Base-by-base conservation (phyloP, 2,797 vertebrate species). In the Sebastes cheni region DNA sequence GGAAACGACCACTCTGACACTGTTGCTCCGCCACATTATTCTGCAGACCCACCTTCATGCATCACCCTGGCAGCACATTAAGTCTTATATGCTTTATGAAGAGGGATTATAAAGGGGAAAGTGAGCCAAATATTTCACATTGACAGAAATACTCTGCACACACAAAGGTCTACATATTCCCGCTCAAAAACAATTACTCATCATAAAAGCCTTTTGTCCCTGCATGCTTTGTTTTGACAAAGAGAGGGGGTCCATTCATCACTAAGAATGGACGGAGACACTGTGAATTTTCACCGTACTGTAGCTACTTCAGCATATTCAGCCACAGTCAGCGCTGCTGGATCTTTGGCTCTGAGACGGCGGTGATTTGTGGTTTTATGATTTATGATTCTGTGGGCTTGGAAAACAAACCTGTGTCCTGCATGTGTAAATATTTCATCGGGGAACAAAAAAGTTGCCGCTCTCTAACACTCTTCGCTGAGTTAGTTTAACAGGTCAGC, bases 141-240 rank as follows among this genome's bases (percentile, higher is more conserved):
- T 83, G 80, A 90, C 89, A 91, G 86, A 89, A 91, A 87, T 79
- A 80, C 78, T 70, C 65, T 34, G 67, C 75, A 64, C 70, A 78
- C 79, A 90, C 82, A 91, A 86, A 83, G 83, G 87, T 89, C 72
- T 80, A 88, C 88, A 90, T 86, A 82, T 86, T 84, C 79, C 64
- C 39, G 68, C 80, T 86, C 54, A 71, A 80, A 83, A 88, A 88
- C 87, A 87, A 93, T 94, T 89, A 91, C 83, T 94, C 93, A 92
- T 89, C 85, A 91, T 92, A 92, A 88, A 30, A 85, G 67, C 56
- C 85, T 87, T 91, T 92, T 95, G 91, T 93, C 79, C 88, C 14
- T 5, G 64, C 16, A 11, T 72, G 85, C 89, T 91, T 91, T 93
- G 91, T 91, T 91, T 79, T 91, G 87, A 92, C 90, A 90, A 89